phyloP scores from a whole-genome alignment of 2,888 invertebrate species.

The Acleris literana region DNA sequence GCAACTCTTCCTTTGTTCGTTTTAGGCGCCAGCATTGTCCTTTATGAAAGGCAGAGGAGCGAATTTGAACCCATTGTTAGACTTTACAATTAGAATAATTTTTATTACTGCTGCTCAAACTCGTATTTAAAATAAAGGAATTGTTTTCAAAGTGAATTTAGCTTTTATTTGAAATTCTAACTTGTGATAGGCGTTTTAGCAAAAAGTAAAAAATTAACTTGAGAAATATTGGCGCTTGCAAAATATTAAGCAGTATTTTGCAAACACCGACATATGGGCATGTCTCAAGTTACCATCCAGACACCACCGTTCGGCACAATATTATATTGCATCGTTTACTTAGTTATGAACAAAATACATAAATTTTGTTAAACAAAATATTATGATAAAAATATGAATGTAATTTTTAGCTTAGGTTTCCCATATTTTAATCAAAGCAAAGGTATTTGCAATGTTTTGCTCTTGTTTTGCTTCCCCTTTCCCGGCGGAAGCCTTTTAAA shows the following conservation, averaged over 20 bases:
- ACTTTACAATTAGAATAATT: constrained; percentile 33
- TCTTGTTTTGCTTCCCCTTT: constrained; percentile 23
- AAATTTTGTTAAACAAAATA: background rate
- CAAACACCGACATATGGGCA: constrained; percentile 46
- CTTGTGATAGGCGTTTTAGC: background rate
- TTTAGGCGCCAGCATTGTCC: constrained; percentile 29
- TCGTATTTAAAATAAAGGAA: constrained; percentile 17
- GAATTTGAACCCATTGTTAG: constrained; percentile 29
- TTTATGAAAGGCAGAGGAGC: constrained; percentile 26
- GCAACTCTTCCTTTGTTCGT: constrained; percentile 34
- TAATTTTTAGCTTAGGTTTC: background rate
- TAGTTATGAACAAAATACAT: too few species aligned
- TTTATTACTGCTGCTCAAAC: constrained; percentile 25
- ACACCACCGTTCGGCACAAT: constrained; percentile 3
- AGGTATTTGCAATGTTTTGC: constrained; percentile 11
- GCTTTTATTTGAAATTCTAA: constrained; percentile 8
- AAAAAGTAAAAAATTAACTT: too few species aligned
- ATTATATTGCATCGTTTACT: too few species aligned
- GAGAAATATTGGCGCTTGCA: too few species aligned
- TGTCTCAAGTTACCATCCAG: constrained; percentile 48
- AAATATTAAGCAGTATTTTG: constrained; percentile 49
- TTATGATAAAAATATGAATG: background rate
- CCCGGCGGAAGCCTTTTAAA: constrained; percentile 32
- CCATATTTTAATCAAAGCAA: constrained; percentile 5
- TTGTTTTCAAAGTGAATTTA: constrained; percentile 9